Percentiles rank a stretch among this genome's conserved stretches.
Conservation (phyloP, 2,888 invertebrate genomes). For the Cancer borealis region DNA sequence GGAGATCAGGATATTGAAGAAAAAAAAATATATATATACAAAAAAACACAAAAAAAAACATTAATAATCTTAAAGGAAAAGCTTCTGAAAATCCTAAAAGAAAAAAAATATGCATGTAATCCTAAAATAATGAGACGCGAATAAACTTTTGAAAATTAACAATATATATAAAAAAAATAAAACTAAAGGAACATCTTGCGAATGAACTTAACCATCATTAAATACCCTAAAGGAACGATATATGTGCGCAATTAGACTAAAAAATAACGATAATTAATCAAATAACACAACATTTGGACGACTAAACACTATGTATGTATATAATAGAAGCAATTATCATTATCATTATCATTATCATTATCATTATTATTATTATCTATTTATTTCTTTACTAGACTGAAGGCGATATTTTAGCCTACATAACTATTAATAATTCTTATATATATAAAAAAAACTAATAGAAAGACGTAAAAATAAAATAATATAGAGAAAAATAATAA, state of each 20-base stretch:
- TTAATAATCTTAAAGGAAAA: neutral
- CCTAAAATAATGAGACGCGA: neutral
- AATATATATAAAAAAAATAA: no score
- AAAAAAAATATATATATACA: neutral
- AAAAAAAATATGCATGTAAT: neutral
- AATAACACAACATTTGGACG: neutral
- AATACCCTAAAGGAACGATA: neutral
- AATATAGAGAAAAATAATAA: neutral
- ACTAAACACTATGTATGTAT: constrained; percentile 15
- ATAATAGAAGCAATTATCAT: constrained; percentile 7
- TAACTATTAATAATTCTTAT: neutral
- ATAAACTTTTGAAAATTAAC: neutral
- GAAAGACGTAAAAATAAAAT: neutral
- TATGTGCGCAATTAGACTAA: neutral
- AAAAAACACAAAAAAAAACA: neutral
- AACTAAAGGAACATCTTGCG: neutral
- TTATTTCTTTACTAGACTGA: neutral
- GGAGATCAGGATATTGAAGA: neutral
- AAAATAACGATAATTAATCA: neutral
- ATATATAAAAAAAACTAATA: neutral
- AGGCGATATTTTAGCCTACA: neutral
- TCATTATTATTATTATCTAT: neutral
- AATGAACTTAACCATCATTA: neutral
- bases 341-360: constrained; percentile 11
- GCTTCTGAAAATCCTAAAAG: neutral